Base-by-base conservation (phyloP, 2,888 invertebrate species). In the Nymphalis c-album region DNA sequence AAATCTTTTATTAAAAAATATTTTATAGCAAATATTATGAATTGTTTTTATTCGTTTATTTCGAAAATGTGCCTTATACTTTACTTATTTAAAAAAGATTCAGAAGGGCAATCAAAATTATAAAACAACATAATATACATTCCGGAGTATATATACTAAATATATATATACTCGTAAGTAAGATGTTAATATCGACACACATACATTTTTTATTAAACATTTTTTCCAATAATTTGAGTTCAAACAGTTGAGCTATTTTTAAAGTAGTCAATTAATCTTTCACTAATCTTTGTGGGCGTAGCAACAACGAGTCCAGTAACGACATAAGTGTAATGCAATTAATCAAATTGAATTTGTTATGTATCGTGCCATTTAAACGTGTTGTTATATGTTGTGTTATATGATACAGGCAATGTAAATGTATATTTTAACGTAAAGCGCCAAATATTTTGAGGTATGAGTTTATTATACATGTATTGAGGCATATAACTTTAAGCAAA, bases 401-500 rank as follows among this genome's bases (percentile, higher is more conserved):
- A 8, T 10, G 20, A 8, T 8, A 4, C 5, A 18, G 10, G 4
- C 18, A 20, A 20, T 20, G 18, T 10, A 20, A n/a, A n/a, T 48
- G n/a, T 48, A 18, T 48, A 20, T 18, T 48, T 7, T 48, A 6
- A 13, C 20, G 45, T 50, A 22, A 22, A 20, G 45, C 40, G 10
- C 40, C 13, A 40, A 26, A 46, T 20, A 10, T 50, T 51, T 26
- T 22, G 1, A 1, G 26, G 16, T 6, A 22, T 6, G 17, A 61
- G 35, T 26, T 68, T 57, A 58, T 48, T 77, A 58, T 26, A 80
- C 82, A 81, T 82, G 80, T 72, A 73, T 66, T 31, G 16, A 66
- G 18, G 66, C 65, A 70, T 67, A 73, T 78, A 76, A 75, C 58
- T 75, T 68, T 80, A 76, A 82, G 81, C 75, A 74, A 82, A 67